A percentile compares a stretch with the other conserved stretches of the same genome.
These are phyloP conservation scores for Campopleginae sp. DNA, from an alignment of 2,888 invertebrate genomes.

Conservation along the genomic window DNA sequence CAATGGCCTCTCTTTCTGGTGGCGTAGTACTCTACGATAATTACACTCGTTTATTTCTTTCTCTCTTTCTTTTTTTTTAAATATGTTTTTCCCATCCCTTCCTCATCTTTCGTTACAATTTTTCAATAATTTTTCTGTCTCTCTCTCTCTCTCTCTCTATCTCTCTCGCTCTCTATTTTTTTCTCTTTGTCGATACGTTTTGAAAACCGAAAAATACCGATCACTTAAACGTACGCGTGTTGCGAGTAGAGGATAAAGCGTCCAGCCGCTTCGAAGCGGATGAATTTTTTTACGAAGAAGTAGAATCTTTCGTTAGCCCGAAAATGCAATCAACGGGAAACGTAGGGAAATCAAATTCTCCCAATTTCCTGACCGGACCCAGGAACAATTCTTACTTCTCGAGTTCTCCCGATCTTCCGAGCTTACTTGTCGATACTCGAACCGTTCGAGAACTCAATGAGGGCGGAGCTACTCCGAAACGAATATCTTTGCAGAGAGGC, in stretches of 20 bases:
- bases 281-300: slow-evolving; percentile 49
- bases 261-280: slow-evolving; percentile 40
- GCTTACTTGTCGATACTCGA: not conserved
- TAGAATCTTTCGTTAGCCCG: slow-evolving; percentile 40
- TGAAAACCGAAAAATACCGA: not conserved
- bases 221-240: not conserved
- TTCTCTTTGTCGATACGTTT: slow-evolving; percentile 9
- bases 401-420: slow-evolving; percentile 55
- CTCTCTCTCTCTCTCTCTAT: no score
- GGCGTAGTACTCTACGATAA: slow-evolving; percentile 59
- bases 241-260: slow-evolving; percentile 6
- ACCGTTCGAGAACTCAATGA: not conserved
- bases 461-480: not conserved
- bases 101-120: slow-evolving; percentile 40
- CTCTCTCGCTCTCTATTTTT: not conserved
- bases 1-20: slow-evolving; percentile 48
- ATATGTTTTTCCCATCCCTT: slow-evolving; percentile 30
- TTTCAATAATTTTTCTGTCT: not conserved
- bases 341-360: not conserved
- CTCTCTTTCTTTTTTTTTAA: slow-evolving; percentile 56
- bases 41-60: slow-evolving; percentile 61
- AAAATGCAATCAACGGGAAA: not conserved
- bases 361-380: not conserved
- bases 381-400: slow-evolving; percentile 30
- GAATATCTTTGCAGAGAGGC: not conserved